Conservation (phyloP, 1,140 invertebrate species). For the Helicoverpa zea region DNA sequence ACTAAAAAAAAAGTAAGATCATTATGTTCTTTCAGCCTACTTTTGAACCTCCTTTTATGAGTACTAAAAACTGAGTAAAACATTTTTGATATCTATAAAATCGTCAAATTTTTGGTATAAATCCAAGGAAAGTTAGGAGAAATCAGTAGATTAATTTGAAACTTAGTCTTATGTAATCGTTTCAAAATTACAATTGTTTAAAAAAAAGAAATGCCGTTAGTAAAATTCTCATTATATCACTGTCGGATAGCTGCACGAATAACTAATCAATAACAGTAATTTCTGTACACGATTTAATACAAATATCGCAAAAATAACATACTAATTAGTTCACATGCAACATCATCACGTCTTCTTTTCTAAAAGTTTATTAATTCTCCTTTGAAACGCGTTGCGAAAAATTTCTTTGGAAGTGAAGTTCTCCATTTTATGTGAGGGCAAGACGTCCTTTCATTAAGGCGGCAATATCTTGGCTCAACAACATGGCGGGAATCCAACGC, state of each 20-base stretch:
- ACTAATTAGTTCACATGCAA: slow-evolving; percentile 3
- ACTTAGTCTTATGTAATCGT: too few relatives aligned
- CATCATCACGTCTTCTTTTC: slow-evolving; percentile 9
- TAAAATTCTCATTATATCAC: slow-evolving; percentile 4
- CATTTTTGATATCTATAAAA: background rate
- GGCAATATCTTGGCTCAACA: slow-evolving; percentile 27
- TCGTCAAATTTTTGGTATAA: too few relatives aligned
- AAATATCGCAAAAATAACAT: background rate
- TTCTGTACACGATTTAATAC: background rate
- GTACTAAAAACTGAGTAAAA: background rate
- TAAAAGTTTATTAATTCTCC: slow-evolving; percentile 16
- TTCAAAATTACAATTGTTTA: too few relatives aligned
- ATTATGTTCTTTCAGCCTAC: slow-evolving; percentile 24
- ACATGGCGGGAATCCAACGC: slow-evolving; percentile 23
- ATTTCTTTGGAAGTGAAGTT: slow-evolving; percentile 20
- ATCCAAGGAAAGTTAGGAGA: background rate
- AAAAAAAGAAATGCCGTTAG: background rate
- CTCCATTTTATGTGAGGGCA: background rate
- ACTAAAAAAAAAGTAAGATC: background rate
- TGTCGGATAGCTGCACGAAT: slow-evolving; percentile 13
- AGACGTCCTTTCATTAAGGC: slow-evolving; percentile 23
- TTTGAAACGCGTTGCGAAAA: slow-evolving; percentile 7
- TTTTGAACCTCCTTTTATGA: slow-evolving; percentile 9
- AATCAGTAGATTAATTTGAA: too few relatives aligned
- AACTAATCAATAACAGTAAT: slow-evolving; percentile 4